Percentiles rank a stretch among this genome's conserved stretches.
These are phyloP conservation scores for Aurelia aurita DNA, from an alignment of 30 jellyfish, hydroid and myxozoan species.

Conservation along the genomic window DNA sequence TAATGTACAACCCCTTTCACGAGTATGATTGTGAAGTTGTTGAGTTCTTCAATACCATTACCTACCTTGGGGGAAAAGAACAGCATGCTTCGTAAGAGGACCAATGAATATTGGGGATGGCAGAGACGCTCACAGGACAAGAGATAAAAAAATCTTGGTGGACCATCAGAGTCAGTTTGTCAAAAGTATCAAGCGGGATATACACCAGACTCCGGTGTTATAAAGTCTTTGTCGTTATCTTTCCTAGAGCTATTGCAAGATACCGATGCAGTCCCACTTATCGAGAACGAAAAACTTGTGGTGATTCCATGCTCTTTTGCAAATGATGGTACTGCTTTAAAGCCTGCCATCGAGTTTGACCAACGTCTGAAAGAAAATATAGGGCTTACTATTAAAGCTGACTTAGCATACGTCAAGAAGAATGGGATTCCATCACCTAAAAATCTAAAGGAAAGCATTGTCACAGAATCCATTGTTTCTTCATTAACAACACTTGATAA, in stretches of 20 bases:
- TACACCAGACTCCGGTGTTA: conserved; percentile 38
- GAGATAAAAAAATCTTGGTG: conserved; percentile 38
- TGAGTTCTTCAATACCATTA: conserved; percentile 20
- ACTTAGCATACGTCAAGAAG: conserved; percentile 13
- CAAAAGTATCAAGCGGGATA: conserved; percentile 9
- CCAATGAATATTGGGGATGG: conserved; percentile 42
- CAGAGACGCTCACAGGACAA: conserved; percentile 5
- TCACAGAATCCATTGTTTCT: conserved; percentile 33
- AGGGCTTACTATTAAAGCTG: conserved; percentile 3
- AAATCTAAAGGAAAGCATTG: conserved; percentile 2
- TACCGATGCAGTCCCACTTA: conserved; percentile 1
- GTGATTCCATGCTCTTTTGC: conserved; percentile 33
- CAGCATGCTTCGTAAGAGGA: conserved; percentile 14
- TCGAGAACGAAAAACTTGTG: background rate
- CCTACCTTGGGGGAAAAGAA: conserved; percentile 47
- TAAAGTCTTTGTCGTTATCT: background rate
- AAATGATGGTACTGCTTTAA: conserved; percentile 58
- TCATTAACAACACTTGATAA: conserved; percentile 41
- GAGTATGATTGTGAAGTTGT: conserved; percentile 44
- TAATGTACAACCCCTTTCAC: conserved; percentile 11
- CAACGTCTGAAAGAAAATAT: conserved; percentile 12
- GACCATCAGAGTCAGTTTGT: conserved; percentile 48
- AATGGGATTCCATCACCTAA: conserved; percentile 4
- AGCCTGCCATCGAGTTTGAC: conserved; percentile 55
- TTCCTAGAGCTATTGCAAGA: conserved; percentile 10